Conservation (phyloP, 2,888 invertebrate species). For the Morpho deidamia region DNA sequence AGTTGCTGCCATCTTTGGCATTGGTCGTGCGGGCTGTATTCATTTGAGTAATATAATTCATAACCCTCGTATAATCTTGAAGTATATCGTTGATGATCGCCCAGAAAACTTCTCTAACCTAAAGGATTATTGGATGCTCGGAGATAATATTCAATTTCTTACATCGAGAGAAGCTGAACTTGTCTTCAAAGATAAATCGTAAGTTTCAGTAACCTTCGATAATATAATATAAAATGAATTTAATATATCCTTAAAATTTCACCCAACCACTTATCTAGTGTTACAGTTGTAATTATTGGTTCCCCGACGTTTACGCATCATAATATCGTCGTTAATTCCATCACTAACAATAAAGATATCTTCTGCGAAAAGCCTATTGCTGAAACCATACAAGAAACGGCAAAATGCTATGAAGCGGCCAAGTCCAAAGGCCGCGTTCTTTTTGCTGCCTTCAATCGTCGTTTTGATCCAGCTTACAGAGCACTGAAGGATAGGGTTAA, state of each 20-base stretch:
- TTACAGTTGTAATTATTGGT: conserved; percentile 73
- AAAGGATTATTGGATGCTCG: conserved; percentile 69
- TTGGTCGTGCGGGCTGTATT: conserved; percentile 80
- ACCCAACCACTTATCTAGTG: conserved; percentile 36
- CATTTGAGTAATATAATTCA: conserved; percentile 69
- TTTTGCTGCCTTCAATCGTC: conserved; percentile 82
- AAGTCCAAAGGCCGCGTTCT: conserved; percentile 72
- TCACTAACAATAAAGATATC: conserved; percentile 79
- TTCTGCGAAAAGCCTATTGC: conserved; percentile 85
- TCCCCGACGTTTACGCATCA: conserved; percentile 81
- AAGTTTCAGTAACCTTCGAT: conserved; percentile 23
- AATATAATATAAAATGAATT: not conserved
- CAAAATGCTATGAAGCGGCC: conserved; percentile 79
- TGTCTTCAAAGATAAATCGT: conserved; percentile 77
- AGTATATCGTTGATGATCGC: conserved; percentile 78
- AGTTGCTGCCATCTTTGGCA: conserved; percentile 75
- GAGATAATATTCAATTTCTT: conserved; percentile 60
- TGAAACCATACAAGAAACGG: conserved; percentile 68
- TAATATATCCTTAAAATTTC: not conserved
- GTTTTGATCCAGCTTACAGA: conserved; percentile 81
- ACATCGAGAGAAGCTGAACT: conserved; percentile 42
- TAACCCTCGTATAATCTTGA: conserved; percentile 66
- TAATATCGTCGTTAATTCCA: conserved; percentile 68
- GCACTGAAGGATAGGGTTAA: conserved; percentile 67
- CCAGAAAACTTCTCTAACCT: conserved; percentile 58